Evolutionary conservation across 92 coral and sea anemone genomes (phyloP), one percentile per base, ranked within the genome.

Genomic region (Actinostola sp.): DNA sequence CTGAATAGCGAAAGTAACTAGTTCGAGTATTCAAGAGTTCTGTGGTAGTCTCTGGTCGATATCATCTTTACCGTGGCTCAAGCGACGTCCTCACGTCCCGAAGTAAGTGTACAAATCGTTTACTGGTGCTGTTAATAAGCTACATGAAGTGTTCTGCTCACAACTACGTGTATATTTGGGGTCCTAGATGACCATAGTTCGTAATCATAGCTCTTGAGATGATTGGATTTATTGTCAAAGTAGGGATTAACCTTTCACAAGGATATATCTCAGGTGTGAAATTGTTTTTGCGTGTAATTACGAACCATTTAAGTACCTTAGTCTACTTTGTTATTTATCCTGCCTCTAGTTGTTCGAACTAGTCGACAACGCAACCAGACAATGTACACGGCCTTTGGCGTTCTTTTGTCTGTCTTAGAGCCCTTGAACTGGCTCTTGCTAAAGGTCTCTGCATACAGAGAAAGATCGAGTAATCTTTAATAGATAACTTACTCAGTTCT

Each of bases 211-310:
- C 81, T 66, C 81, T 75, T 19, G 52, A 45, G 71, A 51, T 75
- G 68, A 75, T 75, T 75, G 81, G 81, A 75, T 75, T 75, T 63
- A 50, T 49, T 13, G 26, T 11, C 43, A 33, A 66, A 75, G 81
- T 39, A 63, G 69, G 81, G 81, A 75, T 75, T 75, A 75, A 75
- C 81, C 81, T 75, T 75, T 75, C 64, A 52, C 25, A 49, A 75
- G 54, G 61, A 75, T 75, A n/a, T n/a, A 52, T 45, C 60, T 63
- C 81, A 66, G 72, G 61, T 75, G 64, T 75, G 54, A 71, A 71
- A 68, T 68, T 49, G 61, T 52, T 68, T 68, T 50, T 51, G 49
- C 74, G 45, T 51, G 74, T 68, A 68, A 68, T 68, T 68, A 68
- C 48, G 62, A 51, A 68, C 20, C 48, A 68, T 68, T 68, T 30